Evolutionary conservation across 2,888 invertebrate genomes (phyloP), one percentile per base, ranked within the genome.

Genomic region (Drosophila planitibia): DNA sequence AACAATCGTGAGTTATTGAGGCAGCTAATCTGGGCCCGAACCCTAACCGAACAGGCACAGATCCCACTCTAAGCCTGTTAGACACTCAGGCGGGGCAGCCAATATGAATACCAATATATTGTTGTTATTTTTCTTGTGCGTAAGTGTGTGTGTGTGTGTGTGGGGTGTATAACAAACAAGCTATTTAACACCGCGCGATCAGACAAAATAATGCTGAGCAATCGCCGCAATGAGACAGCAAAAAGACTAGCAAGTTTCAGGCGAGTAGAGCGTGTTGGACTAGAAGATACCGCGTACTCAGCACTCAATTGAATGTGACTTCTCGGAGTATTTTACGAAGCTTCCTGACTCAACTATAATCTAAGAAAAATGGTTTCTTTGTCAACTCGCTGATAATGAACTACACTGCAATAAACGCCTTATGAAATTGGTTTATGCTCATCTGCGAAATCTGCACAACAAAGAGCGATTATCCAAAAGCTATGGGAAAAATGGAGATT

Each of bases 151-250:
- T 28, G 41, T 57, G 41, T 68, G 51, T 73, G 70, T 76, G 76
- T 89, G 79, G 83, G 86, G 81, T 83, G 84, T 65, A 79, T 83
- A 85, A 90, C 89, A 87, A 87, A 87, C 89, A 87, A 90, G 91
- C 91, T 89, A 90, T 90, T 89, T 90, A 89, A 89, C 91, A 90
- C 90, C 86, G 71, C 72, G 72, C 41, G 58, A 58, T 58, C 58
- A 67, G 57, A 72, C 53, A 81, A 81, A 89, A 67, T 76, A 89
- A 67, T 76, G 85, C 85, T 85, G 85, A 85, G 90, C 90, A 73
- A 83, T 80, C 74, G 72, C 55, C 58, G 58, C 84, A 78, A 79
- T 88, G 90, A 79, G 81, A 73, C 74, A 57, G 79, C 88, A 73
- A 53, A 84, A 84, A 73, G 47, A 57, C 12, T 28, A 58, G 58